Percentiles rank a stretch among this genome's conserved stretches.
Evolutionary conservation across 2,888 invertebrate species (phyloP).

Genomic region (Caenorhabditis doughertyi): DNA sequence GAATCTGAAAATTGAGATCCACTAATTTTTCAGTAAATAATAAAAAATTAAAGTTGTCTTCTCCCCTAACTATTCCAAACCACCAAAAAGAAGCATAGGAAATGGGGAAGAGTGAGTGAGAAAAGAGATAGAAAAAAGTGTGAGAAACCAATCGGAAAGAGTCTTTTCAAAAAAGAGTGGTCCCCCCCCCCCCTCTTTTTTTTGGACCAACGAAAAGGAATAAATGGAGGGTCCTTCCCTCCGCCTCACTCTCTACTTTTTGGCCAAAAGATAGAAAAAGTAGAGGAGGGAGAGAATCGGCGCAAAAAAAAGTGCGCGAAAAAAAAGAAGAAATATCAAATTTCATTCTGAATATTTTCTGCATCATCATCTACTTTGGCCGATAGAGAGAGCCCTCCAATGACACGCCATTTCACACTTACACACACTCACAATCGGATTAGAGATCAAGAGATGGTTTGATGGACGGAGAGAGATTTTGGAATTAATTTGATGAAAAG

Average conservation of each 20-base stretch:
- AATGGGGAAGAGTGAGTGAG: slow-evolving; percentile 11
- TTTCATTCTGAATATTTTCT: slow-evolving; percentile 22
- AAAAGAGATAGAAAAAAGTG: slow-evolving; percentile 6
- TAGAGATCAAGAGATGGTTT: too few relatives aligned
- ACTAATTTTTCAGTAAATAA: background rate
- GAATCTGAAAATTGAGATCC: too few relatives aligned
- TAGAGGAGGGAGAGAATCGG: background rate
- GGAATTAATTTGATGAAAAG: too few relatives aligned
- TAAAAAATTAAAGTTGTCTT: background rate
- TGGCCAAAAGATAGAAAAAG: slow-evolving; percentile 16
- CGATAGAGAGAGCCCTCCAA: background rate
- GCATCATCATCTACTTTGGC: slow-evolving; percentile 12
- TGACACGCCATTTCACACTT: background rate
- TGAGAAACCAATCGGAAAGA: slow-evolving; percentile 44
- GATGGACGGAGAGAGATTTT: too few relatives aligned
- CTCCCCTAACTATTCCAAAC: background rate
- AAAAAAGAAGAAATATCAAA: slow-evolving; percentile 21
- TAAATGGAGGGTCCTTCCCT: slow-evolving; percentile 11
- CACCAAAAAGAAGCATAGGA: slow-evolving; percentile 16
- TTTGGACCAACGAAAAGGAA: slow-evolving; percentile 6
- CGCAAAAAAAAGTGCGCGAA: background rate
- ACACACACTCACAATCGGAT: background rate
- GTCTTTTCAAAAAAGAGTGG: slow-evolving; percentile 24
- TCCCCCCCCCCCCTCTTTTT: background rate
- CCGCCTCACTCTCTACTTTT: background rate